These are phyloP conservation scores for Pygocentrus nattereri DNA, from an alignment of 2,797 vertebrate species.

Conservation along the genomic window DNA sequence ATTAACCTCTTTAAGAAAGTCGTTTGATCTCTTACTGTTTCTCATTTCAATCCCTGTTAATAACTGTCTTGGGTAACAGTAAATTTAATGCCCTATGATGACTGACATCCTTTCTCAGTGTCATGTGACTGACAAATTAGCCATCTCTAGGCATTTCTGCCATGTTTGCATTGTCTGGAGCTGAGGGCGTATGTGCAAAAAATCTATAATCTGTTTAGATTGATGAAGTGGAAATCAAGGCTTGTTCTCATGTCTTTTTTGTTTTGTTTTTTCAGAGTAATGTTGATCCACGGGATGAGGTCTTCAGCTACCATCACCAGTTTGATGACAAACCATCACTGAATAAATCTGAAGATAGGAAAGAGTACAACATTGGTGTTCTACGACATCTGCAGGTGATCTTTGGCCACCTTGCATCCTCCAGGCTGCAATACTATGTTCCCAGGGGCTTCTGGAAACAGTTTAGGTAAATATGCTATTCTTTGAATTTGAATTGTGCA, in stretches of 20 bases:
- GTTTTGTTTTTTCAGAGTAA: slow-evolving; percentile 85
- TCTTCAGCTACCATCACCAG: slow-evolving; percentile 98
- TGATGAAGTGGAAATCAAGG: too few relatives aligned
- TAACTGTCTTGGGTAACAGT: too few relatives aligned
- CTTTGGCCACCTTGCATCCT: slow-evolving; percentile 97
- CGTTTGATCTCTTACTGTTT: background rate
- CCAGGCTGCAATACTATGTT: slow-evolving; percentile 97
- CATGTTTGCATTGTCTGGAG: slow-evolving; percentile 50
- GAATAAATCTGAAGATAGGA: slow-evolving; percentile 96
- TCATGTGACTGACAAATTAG: slow-evolving; percentile 56
- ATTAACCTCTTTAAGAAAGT: background rate
- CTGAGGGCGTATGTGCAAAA: slow-evolving; percentile 48
- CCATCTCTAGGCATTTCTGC: slow-evolving; percentile 47
- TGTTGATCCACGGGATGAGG: slow-evolving; percentile 96
- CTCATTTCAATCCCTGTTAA: background rate
- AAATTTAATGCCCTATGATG: slow-evolving; percentile 41
- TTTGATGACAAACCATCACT: slow-evolving; percentile 97
- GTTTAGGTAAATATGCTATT: slow-evolving; percentile 88
- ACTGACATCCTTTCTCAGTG: slow-evolving; percentile 64
- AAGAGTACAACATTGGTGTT: slow-evolving; percentile 99
- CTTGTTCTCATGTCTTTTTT: background rate
- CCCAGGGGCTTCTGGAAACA: slow-evolving; percentile 99
- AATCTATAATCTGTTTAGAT: background rate
- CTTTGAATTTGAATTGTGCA: background rate
- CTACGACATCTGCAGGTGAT: slow-evolving; percentile 98